A percentile compares a stretch with the other conserved stretches of the same genome.
Conservation (phyloP, 2,113 vertebrate genomes). For the Danio rerio region GRCz12tu NC_133197.1:105501-106000, state of each 20-base stretch:
- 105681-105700: constrained; percentile 88
- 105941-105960: too few relatives aligned
- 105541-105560: constrained; percentile 79
- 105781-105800: constrained; percentile 76
- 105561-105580: constrained; percentile 76
- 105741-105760: constrained; percentile 87
- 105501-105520: constrained; percentile 69
- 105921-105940: too few relatives aligned
- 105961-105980: too few relatives aligned
- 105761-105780: constrained; percentile 73
- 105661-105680: constrained; percentile 73
- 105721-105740: constrained; percentile 88
- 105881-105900: too few relatives aligned
- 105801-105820: not conserved
- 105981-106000: too few relatives aligned
- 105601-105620: not conserved
- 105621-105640: not conserved
- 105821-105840: too few relatives aligned
- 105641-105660: not conserved
- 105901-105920: too few relatives aligned
- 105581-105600: constrained; percentile 62
- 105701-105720: constrained; percentile 85
- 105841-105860: too few relatives aligned
- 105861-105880: too few relatives aligned
- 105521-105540: constrained; percentile 77